Evolutionary conservation across 2,888 invertebrate species (phyloP).

Genomic region (Eilema depressum): DNA sequence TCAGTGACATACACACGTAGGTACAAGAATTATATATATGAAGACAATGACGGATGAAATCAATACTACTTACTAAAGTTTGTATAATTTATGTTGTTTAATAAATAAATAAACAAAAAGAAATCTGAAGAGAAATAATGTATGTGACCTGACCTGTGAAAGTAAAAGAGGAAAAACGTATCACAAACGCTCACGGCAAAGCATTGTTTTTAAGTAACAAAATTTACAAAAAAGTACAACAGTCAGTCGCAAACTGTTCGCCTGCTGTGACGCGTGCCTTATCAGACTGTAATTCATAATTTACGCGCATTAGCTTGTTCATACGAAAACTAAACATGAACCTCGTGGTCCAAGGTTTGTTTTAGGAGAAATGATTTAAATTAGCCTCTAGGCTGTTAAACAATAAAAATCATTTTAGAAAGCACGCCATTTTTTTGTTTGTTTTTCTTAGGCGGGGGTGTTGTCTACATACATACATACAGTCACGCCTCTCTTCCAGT

Average conservation of each 20-base stretch:
- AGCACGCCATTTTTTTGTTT: not conserved
- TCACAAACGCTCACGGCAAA: too few relatives aligned
- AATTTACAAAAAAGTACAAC: not conserved
- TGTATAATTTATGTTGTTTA: too few relatives aligned
- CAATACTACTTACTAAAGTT: too few relatives aligned
- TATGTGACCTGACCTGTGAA: too few relatives aligned
- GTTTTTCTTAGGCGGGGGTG: not conserved
- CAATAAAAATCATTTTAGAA: not conserved
- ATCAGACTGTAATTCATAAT: not conserved
- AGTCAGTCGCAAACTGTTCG: not conserved
- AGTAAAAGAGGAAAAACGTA: too few relatives aligned
- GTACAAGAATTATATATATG: too few relatives aligned
- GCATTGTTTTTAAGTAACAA: not conserved
- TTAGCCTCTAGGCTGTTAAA: not conserved
- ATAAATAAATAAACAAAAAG: too few relatives aligned
- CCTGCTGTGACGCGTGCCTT: not conserved
- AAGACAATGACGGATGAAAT: too few relatives aligned
- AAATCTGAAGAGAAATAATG: too few relatives aligned
- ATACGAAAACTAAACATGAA: slow-evolving; percentile 7
- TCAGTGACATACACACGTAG: too few relatives aligned
- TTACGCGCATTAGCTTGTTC: not conserved
- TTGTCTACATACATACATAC: too few relatives aligned
- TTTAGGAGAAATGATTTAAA: slow-evolving; percentile 6
- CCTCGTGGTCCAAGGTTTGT: not conserved
- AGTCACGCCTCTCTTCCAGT: too few relatives aligned